Conservation (phyloP, 2,888 invertebrate genomes). For the Apamea sordens region DNA sequence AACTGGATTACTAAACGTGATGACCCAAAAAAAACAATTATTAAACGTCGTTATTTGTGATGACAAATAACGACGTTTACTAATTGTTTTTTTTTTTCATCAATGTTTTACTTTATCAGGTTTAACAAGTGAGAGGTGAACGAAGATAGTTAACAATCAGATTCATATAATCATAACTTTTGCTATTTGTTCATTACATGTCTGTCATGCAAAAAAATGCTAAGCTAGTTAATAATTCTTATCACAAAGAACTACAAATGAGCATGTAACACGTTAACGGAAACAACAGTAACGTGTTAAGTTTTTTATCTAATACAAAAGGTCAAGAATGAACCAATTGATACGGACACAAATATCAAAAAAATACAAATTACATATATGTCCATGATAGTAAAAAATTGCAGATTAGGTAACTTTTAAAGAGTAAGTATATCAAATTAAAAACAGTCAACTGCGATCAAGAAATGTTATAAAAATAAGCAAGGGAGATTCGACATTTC, state of each 20-base stretch:
- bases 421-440: not conserved
- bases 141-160: not conserved
- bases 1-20: not conserved
- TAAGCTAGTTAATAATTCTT: not conserved
- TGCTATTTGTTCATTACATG: not conserved
- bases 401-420: not conserved
- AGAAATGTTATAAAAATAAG: not conserved
- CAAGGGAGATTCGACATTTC: too few relatives aligned
- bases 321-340: conserved; percentile 38
- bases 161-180: not conserved
- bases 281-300: conserved; percentile 20
- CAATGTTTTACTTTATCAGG: not conserved
- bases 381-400: not conserved
- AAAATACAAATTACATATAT: not conserved
- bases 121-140: not conserved
- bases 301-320: conserved; percentile 34
- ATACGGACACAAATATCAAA: not conserved
- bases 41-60: too few relatives aligned
- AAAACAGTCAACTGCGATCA: not conserved
- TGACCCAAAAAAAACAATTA: too few relatives aligned
- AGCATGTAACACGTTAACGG: conserved; percentile 1
- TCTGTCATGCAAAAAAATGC: not conserved
- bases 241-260: conserved; percentile 11
- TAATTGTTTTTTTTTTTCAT: too few relatives aligned
- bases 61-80: too few relatives aligned